Base-by-base conservation (phyloP, 2,797 vertebrate species). In the Tenualosa ilisha region DNA sequence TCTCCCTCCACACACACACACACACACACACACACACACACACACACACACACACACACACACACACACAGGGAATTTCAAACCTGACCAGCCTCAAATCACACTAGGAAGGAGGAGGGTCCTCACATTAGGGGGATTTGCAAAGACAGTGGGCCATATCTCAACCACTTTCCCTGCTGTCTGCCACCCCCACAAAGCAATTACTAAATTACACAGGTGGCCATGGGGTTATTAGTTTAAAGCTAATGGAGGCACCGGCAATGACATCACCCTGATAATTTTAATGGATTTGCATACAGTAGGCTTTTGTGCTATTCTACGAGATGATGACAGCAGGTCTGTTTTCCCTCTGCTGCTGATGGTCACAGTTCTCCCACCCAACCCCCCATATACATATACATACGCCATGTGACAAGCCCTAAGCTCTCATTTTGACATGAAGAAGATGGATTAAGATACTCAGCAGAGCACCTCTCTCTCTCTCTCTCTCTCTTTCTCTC, bases 131-230 rank as follows among this genome's bases (percentile, higher is more conserved):
- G 26, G 54, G 84, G 88, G 88, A 89, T 89, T 89, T 87, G 83
- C 81, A 53, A n/a, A 86, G 84, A 68, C 84, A 87, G 17, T 20
- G 37, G 83, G 59, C 82, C 81, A 84, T 79, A 85, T 83, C 81
- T 54, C 81, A 85, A 82, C 9, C 31, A 68, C 81, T 54, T 7
- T 50, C 46, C 72, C 81, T 82, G 1, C 50, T 51, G 50, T 7
- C 50, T 53, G 56, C 53, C 75, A 11, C 40, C 83, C 61, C 17
- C 51, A 51, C 61, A 49, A 61, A 82, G 85, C 85, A 87, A 83
- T 89, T 86, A 86, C 86, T 85, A 86, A 83, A 89, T 87, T 89
- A 83, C 85, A 56, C 54, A 5, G 51, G 50, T 81, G 49, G 59
- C 82, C 82, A 84, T 61, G 61, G 37, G 83, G 65, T 84, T 84